phyloP scores from a whole-genome alignment of 2,888 invertebrate species.

The Parasteatoda lunata region DNA sequence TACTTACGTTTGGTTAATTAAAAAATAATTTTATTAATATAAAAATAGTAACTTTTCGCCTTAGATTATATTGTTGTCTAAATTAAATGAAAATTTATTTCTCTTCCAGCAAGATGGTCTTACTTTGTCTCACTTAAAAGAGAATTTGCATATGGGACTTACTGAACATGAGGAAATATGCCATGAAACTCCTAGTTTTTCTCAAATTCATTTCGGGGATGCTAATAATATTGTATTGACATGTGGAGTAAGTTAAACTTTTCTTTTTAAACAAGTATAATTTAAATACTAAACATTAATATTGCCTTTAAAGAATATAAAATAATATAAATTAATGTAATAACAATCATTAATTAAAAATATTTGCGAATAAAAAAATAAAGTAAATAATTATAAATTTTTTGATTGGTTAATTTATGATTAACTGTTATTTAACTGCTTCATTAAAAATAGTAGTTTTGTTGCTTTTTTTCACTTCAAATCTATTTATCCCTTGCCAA shows the following conservation, averaged over 20 bases:
- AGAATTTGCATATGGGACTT: slow-evolving; percentile 31
- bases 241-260: slow-evolving; percentile 34
- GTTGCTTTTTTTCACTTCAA: too few relatives aligned
- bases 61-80: neutral
- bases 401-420: too few relatives aligned
- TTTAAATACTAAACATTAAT: neutral
- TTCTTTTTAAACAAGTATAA: neutral
- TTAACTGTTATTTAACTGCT: too few relatives aligned
- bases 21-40: neutral
- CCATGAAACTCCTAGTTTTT: slow-evolving; percentile 34
- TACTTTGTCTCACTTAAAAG: slow-evolving; percentile 4
- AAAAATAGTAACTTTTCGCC: neutral
- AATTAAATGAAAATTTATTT: neutral
- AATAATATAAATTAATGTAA: too few relatives aligned
- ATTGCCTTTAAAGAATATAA: too few relatives aligned
- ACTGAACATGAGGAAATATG: slow-evolving; percentile 34
- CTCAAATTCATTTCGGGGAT: slow-evolving; percentile 22
- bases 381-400: too few relatives aligned
- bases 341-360: too few relatives aligned
- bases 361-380: too few relatives aligned
- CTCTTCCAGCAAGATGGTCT: neutral
- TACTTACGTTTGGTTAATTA: too few relatives aligned
- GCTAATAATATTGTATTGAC: slow-evolving; percentile 46
- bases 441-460: too few relatives aligned
- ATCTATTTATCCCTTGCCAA: too few relatives aligned